Evolutionary conservation across 2,113 vertebrate genomes (phyloP).

Genomic region (Mystacornis crossleyi): DNA sequence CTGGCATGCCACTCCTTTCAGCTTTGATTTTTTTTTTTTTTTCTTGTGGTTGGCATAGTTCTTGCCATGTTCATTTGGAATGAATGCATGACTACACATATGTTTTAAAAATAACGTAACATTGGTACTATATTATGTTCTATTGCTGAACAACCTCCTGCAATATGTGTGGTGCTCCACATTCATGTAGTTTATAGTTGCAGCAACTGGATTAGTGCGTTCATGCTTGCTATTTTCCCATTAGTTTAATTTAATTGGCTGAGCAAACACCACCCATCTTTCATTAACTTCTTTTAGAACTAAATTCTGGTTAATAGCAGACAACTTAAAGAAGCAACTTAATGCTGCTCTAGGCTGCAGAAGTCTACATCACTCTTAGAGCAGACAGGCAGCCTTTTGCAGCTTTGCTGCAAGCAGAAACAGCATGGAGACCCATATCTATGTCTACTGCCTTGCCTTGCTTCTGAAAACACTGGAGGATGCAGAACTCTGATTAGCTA

Average conservation of each 20-base stretch:
- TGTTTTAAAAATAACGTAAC: not conserved
- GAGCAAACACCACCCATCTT: not conserved
- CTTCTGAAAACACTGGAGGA: not conserved
- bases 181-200: not conserved
- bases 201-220: not conserved
- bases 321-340: not conserved
- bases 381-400: not conserved
- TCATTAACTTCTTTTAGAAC: not conserved
- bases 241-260: not conserved
- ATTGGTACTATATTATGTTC: not conserved
- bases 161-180: no score
- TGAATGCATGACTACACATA: not conserved
- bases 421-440: fast-evolving
- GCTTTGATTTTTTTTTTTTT: not conserved
- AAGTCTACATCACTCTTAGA: not conserved
- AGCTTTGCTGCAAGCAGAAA: not conserved
- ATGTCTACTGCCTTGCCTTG: not conserved
- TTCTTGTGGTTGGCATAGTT: not conserved
- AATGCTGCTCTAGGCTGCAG: not conserved
- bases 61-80: not conserved
- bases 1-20: not conserved
- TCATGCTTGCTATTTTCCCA: not conserved
- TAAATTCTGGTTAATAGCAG: not conserved
- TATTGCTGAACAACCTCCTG: not conserved
- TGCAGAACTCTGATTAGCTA: not conserved